A percentile compares a stretch with the other conserved stretches of the same genome.
phyloP scores from a whole-genome alignment of 2,888 invertebrate genomes.

The Eupeodes luniger region DNA sequence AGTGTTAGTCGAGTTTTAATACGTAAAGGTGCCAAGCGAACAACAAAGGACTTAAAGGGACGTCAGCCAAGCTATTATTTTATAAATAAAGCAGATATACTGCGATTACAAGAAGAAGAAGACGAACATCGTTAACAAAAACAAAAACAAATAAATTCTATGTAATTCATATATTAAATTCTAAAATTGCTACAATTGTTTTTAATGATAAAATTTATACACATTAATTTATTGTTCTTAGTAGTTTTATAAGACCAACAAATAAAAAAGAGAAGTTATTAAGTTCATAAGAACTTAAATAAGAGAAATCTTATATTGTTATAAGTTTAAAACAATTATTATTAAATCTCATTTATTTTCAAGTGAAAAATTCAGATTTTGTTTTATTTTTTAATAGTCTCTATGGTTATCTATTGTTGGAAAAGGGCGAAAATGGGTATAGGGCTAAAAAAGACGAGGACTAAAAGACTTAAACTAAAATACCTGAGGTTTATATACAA shows the following conservation, averaged over 20 bases:
- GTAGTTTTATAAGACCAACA: neutral
- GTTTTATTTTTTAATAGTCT: too few relatives aligned
- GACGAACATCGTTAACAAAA: slow-evolving; percentile 84
- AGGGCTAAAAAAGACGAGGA: too few relatives aligned
- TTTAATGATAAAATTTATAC: neutral
- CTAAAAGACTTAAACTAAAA: too few relatives aligned
- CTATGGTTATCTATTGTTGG: too few relatives aligned
- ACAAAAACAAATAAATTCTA: slow-evolving; percentile 41
- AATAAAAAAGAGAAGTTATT: neutral
- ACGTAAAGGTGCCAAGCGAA: slow-evolving; percentile 92
- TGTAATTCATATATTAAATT: neutral
- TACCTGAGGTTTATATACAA: too few relatives aligned
- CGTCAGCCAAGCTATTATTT: slow-evolving; percentile 96
- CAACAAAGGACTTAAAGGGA: slow-evolving; percentile 94
- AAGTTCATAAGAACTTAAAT: neutral
- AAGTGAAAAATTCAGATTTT: too few relatives aligned
- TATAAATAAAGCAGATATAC: slow-evolving; percentile 95
- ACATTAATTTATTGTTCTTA: neutral
- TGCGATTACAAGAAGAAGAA: slow-evolving; percentile 93
- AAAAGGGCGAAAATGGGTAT: too few relatives aligned
- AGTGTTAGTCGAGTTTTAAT: slow-evolving; percentile 91
- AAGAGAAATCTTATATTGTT: neutral
- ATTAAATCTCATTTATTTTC: too few relatives aligned
- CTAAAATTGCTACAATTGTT: slow-evolving; percentile 32
- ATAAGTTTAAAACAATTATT: neutral